These are phyloP conservation scores for Odontomyia ornata DNA, from an alignment of 2,888 invertebrate genomes.

Conservation along the genomic window DNA sequence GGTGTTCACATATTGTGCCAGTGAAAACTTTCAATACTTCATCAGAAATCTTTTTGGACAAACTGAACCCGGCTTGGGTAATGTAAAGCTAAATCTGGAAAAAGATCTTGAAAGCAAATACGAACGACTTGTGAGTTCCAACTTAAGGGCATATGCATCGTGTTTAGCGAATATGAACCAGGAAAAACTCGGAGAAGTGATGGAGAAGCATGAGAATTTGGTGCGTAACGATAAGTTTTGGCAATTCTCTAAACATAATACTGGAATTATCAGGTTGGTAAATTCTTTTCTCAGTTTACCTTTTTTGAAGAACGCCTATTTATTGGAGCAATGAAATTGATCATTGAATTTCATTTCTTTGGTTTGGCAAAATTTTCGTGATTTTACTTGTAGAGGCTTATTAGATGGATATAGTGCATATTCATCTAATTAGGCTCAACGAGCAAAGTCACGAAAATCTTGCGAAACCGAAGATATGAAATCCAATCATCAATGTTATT, in stretches of 20 bases:
- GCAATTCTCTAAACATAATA: conserved; percentile 72
- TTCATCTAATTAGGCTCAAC: no score
- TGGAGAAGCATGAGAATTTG: conserved; percentile 67
- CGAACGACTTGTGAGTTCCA: conserved; percentile 71
- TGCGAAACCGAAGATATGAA: no score
- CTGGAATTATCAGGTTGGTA: conserved; percentile 63
- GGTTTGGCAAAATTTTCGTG: no score
- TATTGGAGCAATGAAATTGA: no score
- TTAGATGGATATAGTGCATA: no score
- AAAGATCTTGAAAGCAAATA: conserved; percentile 78
- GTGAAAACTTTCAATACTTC: conserved; percentile 80
- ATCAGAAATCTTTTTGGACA: conserved; percentile 74
- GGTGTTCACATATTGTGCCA: conserved; percentile 83
- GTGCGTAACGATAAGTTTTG: conserved; percentile 74
- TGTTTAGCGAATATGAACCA: conserved; percentile 69
- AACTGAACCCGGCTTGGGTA: conserved; percentile 67
- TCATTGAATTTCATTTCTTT: no score
- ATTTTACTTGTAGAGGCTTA: no score
- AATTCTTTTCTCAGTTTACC: no score
- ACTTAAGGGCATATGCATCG: conserved; percentile 72
- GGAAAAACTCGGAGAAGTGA: conserved; percentile 66
- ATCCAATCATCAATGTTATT: no score
- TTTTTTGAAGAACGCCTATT: no score
- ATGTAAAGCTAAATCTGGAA: conserved; percentile 66
- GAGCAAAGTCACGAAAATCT: no score